These are phyloP conservation scores for Apodemia zela DNA, from an alignment of 2,888 invertebrate species.

Conservation along the genomic window DNA sequence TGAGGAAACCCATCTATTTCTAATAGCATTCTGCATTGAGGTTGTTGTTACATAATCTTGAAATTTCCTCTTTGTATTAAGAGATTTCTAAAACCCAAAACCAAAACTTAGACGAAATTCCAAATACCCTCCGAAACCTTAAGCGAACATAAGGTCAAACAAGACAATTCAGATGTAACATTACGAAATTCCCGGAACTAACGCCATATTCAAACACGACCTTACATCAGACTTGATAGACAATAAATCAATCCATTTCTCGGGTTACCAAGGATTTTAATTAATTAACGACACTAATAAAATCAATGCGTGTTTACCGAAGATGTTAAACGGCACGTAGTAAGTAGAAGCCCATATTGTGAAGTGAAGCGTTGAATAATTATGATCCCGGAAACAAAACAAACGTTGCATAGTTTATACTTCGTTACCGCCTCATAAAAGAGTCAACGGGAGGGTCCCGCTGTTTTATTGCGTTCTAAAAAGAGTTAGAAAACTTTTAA, in stretches of 20 bases:
- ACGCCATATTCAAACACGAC: neutral
- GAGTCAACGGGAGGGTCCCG: slow-evolving; percentile 36
- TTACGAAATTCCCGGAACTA: too few species aligned
- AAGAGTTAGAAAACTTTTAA: slow-evolving; percentile 33
- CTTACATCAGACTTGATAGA: neutral
- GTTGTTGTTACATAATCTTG: too few species aligned
- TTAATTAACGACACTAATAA: slow-evolving; percentile 18
- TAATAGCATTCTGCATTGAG: too few species aligned
- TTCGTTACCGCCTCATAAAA: slow-evolving; percentile 40
- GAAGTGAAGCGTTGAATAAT: slow-evolving; percentile 32
- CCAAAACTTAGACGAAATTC: too few species aligned
- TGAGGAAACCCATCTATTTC: too few species aligned
- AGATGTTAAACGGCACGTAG: slow-evolving; percentile 18
- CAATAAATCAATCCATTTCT: neutral
- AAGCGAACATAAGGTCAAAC: too few species aligned
- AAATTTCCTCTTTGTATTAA: too few species aligned
- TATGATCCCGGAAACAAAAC: slow-evolving; percentile 31
- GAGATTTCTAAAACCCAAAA: too few species aligned
- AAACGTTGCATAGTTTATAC: slow-evolving; percentile 38
- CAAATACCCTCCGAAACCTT: too few species aligned
- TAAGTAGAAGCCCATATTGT: slow-evolving; percentile 19
- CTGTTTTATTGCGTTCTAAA: slow-evolving; percentile 41
- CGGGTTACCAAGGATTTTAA: neutral
- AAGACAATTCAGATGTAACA: too few species aligned
- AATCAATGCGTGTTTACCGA: neutral